Percentiles rank a stretch among this genome's conserved stretches.
phyloP scores from a whole-genome alignment of 92 coral and sea anemone species.

The Actinernus sp. region DNA sequence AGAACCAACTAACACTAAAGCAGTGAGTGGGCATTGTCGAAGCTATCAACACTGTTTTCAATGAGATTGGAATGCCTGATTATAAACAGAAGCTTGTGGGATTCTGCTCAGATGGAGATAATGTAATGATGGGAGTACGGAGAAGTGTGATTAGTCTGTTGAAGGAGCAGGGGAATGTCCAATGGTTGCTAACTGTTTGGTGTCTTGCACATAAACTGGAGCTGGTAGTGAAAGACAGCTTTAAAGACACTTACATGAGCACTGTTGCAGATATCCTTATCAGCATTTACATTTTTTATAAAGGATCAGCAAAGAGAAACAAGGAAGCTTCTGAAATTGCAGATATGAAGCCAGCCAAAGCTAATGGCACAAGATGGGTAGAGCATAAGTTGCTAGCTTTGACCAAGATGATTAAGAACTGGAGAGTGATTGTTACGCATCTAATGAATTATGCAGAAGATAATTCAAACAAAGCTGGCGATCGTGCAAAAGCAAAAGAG shows the following conservation, averaged over 20 bases:
- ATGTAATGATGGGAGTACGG: constrained; percentile 16
- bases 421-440: constrained; percentile 29
- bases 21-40: constrained; percentile 27
- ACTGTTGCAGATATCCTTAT: constrained; percentile 20
- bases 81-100: constrained; percentile 23
- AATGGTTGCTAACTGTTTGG: constrained; percentile 43
- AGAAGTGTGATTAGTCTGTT: constrained; percentile 12
- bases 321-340: constrained; percentile 32
- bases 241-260: constrained; percentile 46
- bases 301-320: constrained; percentile 31
- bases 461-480: constrained; percentile 35
- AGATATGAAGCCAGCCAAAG: constrained; percentile 29
- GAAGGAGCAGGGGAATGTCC: too few relatives aligned
- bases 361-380: constrained; percentile 41
- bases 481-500: constrained; percentile 41
- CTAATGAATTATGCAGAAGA: constrained; percentile 36
- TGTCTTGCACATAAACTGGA: constrained; percentile 49
- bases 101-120: constrained; percentile 12
- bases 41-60: constrained; percentile 23
- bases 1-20: constrained; percentile 39
- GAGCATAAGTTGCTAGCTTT: constrained; percentile 28
- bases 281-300: constrained; percentile 25
- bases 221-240: constrained; percentile 25
- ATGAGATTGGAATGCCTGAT: constrained; percentile 12
- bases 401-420: constrained; percentile 27